Percentiles rank a stretch among this genome's conserved stretches.
phyloP scores from a whole-genome alignment of 2,797 vertebrate species.

The Synanceia verrucosa region DNA sequence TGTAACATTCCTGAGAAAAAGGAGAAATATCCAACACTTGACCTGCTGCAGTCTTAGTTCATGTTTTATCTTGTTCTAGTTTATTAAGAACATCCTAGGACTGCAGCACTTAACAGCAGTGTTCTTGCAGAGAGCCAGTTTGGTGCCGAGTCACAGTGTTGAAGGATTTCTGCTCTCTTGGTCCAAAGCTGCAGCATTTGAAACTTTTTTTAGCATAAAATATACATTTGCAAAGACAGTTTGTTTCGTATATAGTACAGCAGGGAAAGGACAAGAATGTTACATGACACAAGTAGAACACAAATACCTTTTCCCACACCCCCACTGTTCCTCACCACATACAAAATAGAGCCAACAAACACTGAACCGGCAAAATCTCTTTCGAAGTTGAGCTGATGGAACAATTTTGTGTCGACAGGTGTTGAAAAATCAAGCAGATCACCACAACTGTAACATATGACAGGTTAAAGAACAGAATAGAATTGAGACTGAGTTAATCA shows the following conservation, averaged over 20 bases:
- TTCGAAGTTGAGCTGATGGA: not conserved
- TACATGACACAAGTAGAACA: not conserved
- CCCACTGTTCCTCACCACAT: not conserved
- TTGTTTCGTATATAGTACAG: no score
- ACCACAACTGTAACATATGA: no score
- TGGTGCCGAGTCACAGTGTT: not conserved
- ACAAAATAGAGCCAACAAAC: not conserved
- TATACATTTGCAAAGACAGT: not conserved
- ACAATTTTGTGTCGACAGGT: not conserved
- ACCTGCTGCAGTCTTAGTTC: not conserved
- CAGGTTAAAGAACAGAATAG: no score
- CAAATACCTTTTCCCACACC: not conserved
- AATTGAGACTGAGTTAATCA: not conserved
- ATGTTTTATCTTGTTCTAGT: constrained; percentile 3
- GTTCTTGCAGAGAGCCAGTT: not conserved
- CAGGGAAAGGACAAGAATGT: not conserved
- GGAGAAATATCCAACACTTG: not conserved
- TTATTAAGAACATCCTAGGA: constrained; percentile 4
- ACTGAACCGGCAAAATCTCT: not conserved
- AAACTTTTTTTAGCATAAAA: no score
- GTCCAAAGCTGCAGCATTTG: not conserved
- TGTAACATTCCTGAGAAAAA: not conserved
- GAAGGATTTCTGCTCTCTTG: constrained; percentile 1
- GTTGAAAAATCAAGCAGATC: no score
- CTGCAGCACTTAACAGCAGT: not conserved